Base-by-base conservation (phyloP, 2,797 vertebrate genomes). In the Pipistrellus nathusii region DNA sequence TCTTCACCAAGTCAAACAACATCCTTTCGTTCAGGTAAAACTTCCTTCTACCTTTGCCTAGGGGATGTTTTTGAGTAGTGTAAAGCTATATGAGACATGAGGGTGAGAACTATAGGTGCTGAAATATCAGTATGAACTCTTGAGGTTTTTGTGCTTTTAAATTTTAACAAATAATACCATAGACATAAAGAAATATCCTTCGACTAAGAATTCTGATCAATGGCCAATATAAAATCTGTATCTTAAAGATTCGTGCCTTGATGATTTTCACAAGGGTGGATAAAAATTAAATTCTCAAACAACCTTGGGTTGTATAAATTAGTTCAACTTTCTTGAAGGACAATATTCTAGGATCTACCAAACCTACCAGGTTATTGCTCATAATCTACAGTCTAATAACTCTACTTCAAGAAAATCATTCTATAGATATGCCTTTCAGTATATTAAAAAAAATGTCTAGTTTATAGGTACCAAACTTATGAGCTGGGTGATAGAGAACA, bases 401-500 rank as follows among this genome's bases (percentile, higher is more conserved):
- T 88, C 18, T 21, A 85, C 27, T 88, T 83, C 27, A 51, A 77
- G 51, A 77, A 94, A 71, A 51, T 55, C 38, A 57, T 88, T 53
- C 21, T 53, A 69, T 0, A 75, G 30, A 20, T 51, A 38, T 41
- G 11, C 2, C 4, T 35, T 4, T 78, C 23, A 64, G 71, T 23
- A 48, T 84, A 44, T 48, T 86, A 18, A 93, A 89, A 93, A 89
- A 51, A 0, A 46, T 53, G 5, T n/a, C 27, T 13, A 46, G 18
- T 41, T 81, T n/a, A 83, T 13, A 59, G 25, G 12, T 59, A 59
- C 57, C 27, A 59, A 59, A 30, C 25, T 14, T 27, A 59, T 59
- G 57, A 11, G 25, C 25, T 59, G 25, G 12, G 25, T 59, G 25
- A 25, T 59, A 59, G 57, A 59, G 57, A 59, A 27, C 12, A 59